phyloP scores from a whole-genome alignment of 2,888 invertebrate species.

The Epirrhoe alternata region DNA sequence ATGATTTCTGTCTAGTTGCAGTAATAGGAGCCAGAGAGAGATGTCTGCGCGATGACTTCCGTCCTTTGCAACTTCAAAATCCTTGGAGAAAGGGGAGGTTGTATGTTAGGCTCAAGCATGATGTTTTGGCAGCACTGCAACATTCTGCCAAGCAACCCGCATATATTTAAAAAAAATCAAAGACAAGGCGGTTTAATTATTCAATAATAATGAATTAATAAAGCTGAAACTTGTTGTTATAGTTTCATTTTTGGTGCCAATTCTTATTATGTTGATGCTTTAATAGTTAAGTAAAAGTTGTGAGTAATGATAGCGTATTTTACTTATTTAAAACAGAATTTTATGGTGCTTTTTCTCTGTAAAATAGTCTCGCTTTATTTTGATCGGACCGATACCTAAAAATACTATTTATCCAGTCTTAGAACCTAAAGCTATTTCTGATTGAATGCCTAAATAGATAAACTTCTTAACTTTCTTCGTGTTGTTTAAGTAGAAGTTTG shows the following conservation, averaged over 20 bases:
- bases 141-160: slow-evolving; percentile 94
- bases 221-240: slow-evolving; percentile 51
- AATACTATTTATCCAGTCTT: slow-evolving; percentile 31
- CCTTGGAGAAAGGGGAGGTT: slow-evolving; percentile 98
- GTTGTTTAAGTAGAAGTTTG: slow-evolving; percentile 53
- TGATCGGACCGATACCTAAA: slow-evolving; percentile 27
- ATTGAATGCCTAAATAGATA: slow-evolving; percentile 43
- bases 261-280: slow-evolving; percentile 76
- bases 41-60: slow-evolving; percentile 97
- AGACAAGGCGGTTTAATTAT: slow-evolving; percentile 18
- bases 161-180: slow-evolving; percentile 76
- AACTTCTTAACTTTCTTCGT: slow-evolving; percentile 44
- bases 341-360: slow-evolving; percentile 75
- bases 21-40: slow-evolving; percentile 98
- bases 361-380: slow-evolving; percentile 42
- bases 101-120: slow-evolving; percentile 96
- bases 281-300: slow-evolving; percentile 77
- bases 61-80: slow-evolving; percentile 96
- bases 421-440: slow-evolving; percentile 35
- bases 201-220: slow-evolving; percentile 34
- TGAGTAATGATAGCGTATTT: slow-evolving; percentile 67
- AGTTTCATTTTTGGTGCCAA: slow-evolving; percentile 77
- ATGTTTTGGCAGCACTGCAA: slow-evolving; percentile 94
- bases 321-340: slow-evolving; percentile 63
- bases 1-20: slow-evolving; percentile 96